A percentile compares a stretch with the other conserved stretches of the same genome.
phyloP scores from a whole-genome alignment of 2,888 invertebrate species.

The Drepanosiphum platanoidis region DNA sequence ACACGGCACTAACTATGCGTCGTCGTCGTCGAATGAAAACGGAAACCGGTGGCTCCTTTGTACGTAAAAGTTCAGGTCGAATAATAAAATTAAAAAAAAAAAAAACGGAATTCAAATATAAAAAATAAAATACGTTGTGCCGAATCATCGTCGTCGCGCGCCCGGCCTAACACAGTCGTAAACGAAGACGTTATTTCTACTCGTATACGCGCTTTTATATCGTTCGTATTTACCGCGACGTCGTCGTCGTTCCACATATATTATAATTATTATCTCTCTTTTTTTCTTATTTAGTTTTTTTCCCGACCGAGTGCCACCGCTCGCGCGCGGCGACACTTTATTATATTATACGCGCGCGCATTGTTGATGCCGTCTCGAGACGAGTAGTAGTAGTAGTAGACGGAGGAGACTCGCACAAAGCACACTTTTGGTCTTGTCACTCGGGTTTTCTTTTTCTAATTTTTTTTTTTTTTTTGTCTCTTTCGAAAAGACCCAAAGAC shows the following conservation, averaged over 20 bases:
- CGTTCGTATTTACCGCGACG: background rate
- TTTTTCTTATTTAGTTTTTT: background rate
- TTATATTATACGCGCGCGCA: too few species aligned
- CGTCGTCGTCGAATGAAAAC: constrained; percentile 1
- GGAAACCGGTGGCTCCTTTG: background rate
- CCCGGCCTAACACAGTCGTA: background rate
- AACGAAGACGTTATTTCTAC: too few species aligned
- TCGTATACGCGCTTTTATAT: background rate
- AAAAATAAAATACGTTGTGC: background rate
- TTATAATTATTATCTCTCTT: background rate
- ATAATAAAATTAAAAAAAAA: background rate
- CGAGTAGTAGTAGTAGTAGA: too few species aligned
- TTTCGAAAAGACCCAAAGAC: background rate
- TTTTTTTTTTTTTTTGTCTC: constrained; percentile 11
- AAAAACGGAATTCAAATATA: background rate
- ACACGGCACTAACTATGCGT: constrained; percentile 51
- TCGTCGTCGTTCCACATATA: constrained; percentile 14
- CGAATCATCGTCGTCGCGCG: constrained; percentile 36
- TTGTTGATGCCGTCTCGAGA: too few species aligned
- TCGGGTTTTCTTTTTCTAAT: background rate
- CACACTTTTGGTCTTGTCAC: constrained; percentile 1
- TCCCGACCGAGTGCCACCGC: background rate
- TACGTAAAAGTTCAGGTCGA: background rate
- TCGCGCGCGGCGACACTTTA: background rate
- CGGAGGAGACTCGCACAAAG: background rate